Percentiles rank a stretch among this genome's conserved stretches.
Conservation (phyloP, 1,140 invertebrate species). For the Oscheius sp. region DNA sequence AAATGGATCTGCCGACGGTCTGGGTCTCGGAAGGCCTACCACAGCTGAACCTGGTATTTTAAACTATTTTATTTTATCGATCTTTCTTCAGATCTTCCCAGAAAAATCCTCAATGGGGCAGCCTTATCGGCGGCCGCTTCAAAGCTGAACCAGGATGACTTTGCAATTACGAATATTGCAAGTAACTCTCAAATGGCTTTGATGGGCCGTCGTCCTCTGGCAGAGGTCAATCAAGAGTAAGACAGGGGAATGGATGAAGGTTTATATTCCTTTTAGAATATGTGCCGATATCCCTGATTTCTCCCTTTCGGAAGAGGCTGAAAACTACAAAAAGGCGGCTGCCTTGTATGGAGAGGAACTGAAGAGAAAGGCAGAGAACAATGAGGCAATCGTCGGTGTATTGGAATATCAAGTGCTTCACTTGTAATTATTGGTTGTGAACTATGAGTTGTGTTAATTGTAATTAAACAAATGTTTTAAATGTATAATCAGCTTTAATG, state of each 20-base stretch:
- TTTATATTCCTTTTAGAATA: constrained; percentile 3
- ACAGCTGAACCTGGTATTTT: constrained; percentile 35
- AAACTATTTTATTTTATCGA: background rate
- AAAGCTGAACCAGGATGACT: constrained; percentile 27
- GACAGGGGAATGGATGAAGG: no score
- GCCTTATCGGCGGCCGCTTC: constrained; percentile 3
- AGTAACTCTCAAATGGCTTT: constrained; percentile 32
- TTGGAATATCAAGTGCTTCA: no score
- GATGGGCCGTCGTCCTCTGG: constrained; percentile 17
- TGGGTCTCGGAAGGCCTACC: constrained; percentile 45
- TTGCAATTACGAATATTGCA: constrained; percentile 24
- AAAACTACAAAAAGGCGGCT: constrained; percentile 8
- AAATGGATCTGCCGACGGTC: constrained; percentile 37
- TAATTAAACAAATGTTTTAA: no score
- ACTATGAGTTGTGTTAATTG: no score
- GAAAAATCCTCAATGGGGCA: constrained; percentile 21
- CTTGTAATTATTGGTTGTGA: no score
- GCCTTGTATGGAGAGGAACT: background rate
- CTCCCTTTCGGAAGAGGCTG: background rate
- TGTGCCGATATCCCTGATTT: constrained; percentile 25
- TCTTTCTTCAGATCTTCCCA: constrained; percentile 32
- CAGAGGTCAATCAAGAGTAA: constrained; percentile 9
- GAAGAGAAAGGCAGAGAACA: background rate
- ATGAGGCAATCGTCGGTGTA: constrained; percentile 11
- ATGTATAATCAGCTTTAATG: no score